These are phyloP conservation scores for Glyphotaelius pellucidus DNA, from an alignment of 2,888 invertebrate species.

Conservation along the genomic window DNA sequence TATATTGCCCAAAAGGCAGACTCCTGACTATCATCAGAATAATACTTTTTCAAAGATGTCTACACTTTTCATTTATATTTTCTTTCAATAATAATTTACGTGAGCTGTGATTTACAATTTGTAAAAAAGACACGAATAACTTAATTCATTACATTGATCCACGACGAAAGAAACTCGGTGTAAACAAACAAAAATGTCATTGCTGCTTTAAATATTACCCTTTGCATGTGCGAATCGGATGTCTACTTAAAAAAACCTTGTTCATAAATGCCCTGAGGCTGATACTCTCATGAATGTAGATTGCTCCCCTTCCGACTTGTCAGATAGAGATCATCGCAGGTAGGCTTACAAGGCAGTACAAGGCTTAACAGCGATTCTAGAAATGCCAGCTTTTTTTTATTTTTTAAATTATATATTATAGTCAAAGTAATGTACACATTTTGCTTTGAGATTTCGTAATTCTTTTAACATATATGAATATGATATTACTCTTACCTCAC, in stretches of 20 bases:
- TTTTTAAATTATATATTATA: neutral
- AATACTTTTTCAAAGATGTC: too few species aligned
- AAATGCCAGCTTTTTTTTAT: neutral
- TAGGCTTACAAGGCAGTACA: neutral
- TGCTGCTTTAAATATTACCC: neutral
- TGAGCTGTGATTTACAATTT: neutral
- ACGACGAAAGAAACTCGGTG: neutral
- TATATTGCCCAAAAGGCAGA: too few species aligned
- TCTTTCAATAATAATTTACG: neutral
- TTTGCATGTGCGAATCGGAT: constrained; percentile 6
- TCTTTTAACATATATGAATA: too few species aligned
- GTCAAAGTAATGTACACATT: too few species aligned
- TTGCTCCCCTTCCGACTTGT: constrained; percentile 23
- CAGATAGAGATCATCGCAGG: constrained; percentile 11
- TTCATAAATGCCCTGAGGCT: constrained; percentile 24
- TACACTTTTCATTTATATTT: neutral
- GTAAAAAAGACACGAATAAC: neutral
- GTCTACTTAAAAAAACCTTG: neutral
- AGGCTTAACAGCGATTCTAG: neutral
- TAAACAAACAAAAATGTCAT: neutral
- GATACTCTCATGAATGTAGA: constrained; percentile 44
- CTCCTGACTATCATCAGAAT: too few species aligned
- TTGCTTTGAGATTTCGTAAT: too few species aligned
- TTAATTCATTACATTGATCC: neutral
- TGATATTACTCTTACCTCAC: too few species aligned